phyloP scores from a whole-genome alignment of 2,888 invertebrate genomes.

The Thyatira batis region DNA sequence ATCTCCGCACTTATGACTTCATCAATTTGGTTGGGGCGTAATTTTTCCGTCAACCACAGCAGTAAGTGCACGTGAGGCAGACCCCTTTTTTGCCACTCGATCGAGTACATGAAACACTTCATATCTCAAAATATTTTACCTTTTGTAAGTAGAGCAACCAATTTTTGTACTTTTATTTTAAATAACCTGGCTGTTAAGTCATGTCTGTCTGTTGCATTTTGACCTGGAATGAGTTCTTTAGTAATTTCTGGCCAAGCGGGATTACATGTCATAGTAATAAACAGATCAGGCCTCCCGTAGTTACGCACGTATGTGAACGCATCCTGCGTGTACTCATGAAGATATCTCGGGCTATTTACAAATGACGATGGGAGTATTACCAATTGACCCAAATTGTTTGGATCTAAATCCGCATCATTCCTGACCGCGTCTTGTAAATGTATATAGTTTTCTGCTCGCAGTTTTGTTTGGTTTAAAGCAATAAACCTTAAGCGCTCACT shows the following conservation, averaged over 20 bases:
- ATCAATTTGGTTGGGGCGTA: conserved; percentile 27
- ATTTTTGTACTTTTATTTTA: conserved; percentile 30
- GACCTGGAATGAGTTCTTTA: conserved; percentile 20
- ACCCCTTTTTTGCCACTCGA: conserved; percentile 32
- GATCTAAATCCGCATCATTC: conserved; percentile 25
- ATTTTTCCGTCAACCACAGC: conserved; percentile 23
- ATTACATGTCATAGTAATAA: conserved; percentile 31
- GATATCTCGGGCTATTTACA: conserved; percentile 33
- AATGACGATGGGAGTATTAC: conserved; percentile 38
- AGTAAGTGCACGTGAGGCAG: conserved; percentile 25
- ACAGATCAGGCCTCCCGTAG: conserved; percentile 32
- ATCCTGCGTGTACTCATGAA: conserved; percentile 39
- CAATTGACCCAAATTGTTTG: conserved; percentile 25
- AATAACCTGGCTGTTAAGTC: conserved; percentile 35
- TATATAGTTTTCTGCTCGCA: conserved; percentile 32
- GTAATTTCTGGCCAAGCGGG: conserved; percentile 34
- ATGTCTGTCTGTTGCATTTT: conserved; percentile 32
- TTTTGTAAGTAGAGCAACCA: conserved; percentile 25
- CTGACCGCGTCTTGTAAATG: conserved; percentile 40
- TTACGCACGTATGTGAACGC: conserved; percentile 37
- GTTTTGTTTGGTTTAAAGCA: conserved; percentile 36
- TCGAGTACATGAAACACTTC: conserved; percentile 22
- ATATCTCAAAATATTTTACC: conserved; percentile 26
- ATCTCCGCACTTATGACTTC: conserved; percentile 30
- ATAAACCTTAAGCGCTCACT: conserved; percentile 41